Evolutionary conservation across 35 echinoderm and acorn worm species (phyloP), one percentile per base, ranked within the genome.

Genomic region (Holothuria glaberrima): DNA sequence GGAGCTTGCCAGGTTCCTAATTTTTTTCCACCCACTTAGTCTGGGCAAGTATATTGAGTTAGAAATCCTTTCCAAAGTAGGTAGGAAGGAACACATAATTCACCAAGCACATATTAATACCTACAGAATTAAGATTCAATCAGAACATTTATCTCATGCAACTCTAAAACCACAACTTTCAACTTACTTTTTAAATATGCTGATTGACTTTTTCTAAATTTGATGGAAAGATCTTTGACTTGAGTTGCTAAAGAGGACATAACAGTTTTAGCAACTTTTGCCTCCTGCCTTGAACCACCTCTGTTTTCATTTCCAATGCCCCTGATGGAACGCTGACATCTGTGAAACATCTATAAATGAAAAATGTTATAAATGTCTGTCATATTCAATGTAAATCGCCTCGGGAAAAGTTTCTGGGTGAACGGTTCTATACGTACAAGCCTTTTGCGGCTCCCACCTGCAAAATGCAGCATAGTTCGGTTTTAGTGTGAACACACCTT

Each of bases 211-310:
- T 94, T 99, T 68, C 96, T 95, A 71, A 99, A 99, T 72, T 75
- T 93, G 59, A 93, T 95, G 58, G 96, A 99, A n/a, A 99, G 91
- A 50, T 99, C 96, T 93, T 99, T 93, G 7, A 99, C 81, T 78
- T 89, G 85, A 6, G 87, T 76, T 5, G 93, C 96, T 84, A 99
- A 83, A 0, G 96, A 95, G 50, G 88, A 90, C 86, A 95, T 91
- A 45, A 99, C 91, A 76, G 95, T 99, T 50, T 91, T 90, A 19
- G 96, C 92, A 10, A 99, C 90, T 74, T 91, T 92, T 58, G 70
- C 68, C 56, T 99, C 96, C 79, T 99, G 96, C 16, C 44, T 72
- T 2, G 93, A 87, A 7, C 76, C 71, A 20, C 62, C 50, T 28
- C 91, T 81, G 19, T 90, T 82, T 80, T 91, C 95, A 54, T 72